These are phyloP conservation scores for Helicolenus hilgendorfi DNA, from an alignment of 2,797 vertebrate species.

Conservation along the genomic window DNA sequence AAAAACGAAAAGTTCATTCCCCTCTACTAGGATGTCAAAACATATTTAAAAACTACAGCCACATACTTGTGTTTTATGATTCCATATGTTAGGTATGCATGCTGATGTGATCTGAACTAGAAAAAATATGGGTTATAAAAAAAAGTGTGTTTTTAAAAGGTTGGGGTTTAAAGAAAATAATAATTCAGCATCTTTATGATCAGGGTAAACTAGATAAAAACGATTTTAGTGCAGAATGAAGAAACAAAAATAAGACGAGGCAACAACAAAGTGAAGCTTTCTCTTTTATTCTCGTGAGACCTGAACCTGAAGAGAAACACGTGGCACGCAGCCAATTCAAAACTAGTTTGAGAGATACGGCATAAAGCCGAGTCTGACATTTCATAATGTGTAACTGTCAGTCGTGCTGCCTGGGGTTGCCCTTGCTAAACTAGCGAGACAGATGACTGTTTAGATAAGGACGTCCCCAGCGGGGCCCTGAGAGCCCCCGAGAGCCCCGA, in stretches of 20 bases:
- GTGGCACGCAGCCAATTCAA: constrained; percentile 55
- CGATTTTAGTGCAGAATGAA: neutral
- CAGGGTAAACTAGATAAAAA: neutral
- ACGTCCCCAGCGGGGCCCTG: constrained; percentile 67
- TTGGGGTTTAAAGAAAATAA: neutral
- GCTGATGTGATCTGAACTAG: neutral
- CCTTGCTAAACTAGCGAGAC: constrained; percentile 80
- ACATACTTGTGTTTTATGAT: constrained; percentile 10
- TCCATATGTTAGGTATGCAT: neutral
- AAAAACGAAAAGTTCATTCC: neutral
- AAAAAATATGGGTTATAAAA: neutral
- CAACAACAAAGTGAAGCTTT: constrained; percentile 26
- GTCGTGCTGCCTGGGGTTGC: constrained; percentile 66
- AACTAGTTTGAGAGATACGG: constrained; percentile 59
- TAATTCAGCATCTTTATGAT: neutral
- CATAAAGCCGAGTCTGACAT: constrained; percentile 61
- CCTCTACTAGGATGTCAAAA: neutral
- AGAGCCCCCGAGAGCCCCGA: constrained; percentile 37
- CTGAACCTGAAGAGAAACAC: constrained; percentile 38
- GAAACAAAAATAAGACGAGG: constrained; percentile 23
- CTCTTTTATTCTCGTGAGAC: constrained; percentile 30
- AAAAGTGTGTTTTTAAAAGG: neutral
- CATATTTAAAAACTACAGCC: neutral
- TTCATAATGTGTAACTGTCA: constrained; percentile 77
- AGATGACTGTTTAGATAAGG: constrained; percentile 84